Base-by-base conservation (phyloP, 2,113 vertebrate genomes). In the Melanostigma gelatinosum region DNA sequence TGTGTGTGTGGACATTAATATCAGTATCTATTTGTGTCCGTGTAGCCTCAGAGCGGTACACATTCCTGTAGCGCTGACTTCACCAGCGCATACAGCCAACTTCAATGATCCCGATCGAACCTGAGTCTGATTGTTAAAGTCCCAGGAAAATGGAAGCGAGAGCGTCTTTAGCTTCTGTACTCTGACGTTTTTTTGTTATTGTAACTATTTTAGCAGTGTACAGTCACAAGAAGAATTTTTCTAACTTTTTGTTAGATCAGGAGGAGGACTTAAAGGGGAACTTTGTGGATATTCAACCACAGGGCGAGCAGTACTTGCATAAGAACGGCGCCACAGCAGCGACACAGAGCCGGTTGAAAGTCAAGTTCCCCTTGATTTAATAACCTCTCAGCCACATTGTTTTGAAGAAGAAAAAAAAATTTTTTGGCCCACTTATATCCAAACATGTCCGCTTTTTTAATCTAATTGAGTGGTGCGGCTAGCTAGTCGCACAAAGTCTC, bases 61-160 rank as follows among this genome's bases (percentile, higher is more conserved):
- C 80, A 60, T 82, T 86, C 80, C 78, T 83, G 55, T 50, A 38
- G 68, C 9, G 0, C 50, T 77, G 85, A 84, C 83, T 57, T 78
- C 79, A 86, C 57, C 9, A 5, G 55, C 76, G 36, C 66, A 13
- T 75, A 40, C 55, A 67, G 78, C 24, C 63, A 63, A 68, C 76
- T 66, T 76, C 55, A 46, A 40, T 71, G 42, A 82, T 68, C 22
- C 52, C 50, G 29, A 82, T 75, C 27, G 60, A 55, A 75, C 82
- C 46, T 11, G 2, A 61, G 64, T 74, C 46, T 9, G 78, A 72
- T 42, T 62, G 69, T 77, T 87, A 58, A 58, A 63, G 36, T 63
- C 24, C 58, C 15, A 7, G 58, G 18, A 10, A 32, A 60, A 16
- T 6, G 6, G 58, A 60, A 24, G 54, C 13, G 4, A 55, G 9